These are phyloP conservation scores for Cyprinella venusta DNA, from an alignment of 2,797 vertebrate species.

Conservation along the genomic window DNA sequence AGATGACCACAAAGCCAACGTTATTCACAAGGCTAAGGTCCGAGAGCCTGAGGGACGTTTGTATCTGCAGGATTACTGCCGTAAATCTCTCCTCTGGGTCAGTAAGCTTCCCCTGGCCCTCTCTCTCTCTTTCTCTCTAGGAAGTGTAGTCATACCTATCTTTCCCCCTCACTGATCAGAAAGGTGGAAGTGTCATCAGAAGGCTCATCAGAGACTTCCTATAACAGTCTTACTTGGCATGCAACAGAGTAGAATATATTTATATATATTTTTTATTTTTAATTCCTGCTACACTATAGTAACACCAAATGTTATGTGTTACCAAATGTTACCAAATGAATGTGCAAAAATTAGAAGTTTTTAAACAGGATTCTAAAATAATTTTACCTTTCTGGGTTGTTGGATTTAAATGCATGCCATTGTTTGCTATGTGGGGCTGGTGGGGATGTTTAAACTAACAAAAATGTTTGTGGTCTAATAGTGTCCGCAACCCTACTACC, in stretches of 20 bases:
- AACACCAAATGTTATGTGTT: not conserved
- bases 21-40: constrained; percentile 51
- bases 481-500: not conserved
- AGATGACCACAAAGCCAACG: constrained; percentile 48
- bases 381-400: not conserved
- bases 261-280: not conserved
- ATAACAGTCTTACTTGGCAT: constrained; percentile 4
- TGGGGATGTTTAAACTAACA: not conserved
- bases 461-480: too few species aligned
- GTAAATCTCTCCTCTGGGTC: constrained; percentile 42
- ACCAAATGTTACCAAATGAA: not conserved
- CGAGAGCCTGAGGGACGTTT: constrained; percentile 43
- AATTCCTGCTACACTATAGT: not conserved
- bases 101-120: not conserved
- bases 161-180: constrained; percentile 36
- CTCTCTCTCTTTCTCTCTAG: not conserved
- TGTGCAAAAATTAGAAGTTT: not conserved
- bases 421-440: not conserved
- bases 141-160: constrained; percentile 34
- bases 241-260: not conserved
- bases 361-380: not conserved
- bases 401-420: not conserved
- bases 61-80: constrained; percentile 45
- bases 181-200: constrained; percentile 40
- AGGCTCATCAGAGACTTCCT: constrained; percentile 31